phyloP scores from a whole-genome alignment of 2,888 invertebrate species.

The Thyatira batis region DNA sequence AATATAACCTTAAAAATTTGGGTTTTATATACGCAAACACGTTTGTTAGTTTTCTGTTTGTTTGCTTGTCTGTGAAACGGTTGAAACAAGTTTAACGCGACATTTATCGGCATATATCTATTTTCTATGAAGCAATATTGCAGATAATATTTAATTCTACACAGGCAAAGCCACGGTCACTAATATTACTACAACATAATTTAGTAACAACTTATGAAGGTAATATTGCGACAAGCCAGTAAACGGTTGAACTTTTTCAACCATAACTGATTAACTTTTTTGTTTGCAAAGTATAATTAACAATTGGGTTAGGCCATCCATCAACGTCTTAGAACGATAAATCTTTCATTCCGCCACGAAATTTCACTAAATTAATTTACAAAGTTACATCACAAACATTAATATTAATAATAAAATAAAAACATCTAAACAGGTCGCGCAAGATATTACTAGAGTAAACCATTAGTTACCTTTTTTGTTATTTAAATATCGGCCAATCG shows the following conservation, averaged over 20 bases:
- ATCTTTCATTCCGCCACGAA: conserved; percentile 28
- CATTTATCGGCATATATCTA: no score
- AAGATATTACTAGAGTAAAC: not conserved
- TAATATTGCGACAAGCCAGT: not conserved
- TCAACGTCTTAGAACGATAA: conserved; percentile 42
- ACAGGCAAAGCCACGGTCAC: not conserved
- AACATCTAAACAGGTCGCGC: conserved; percentile 1
- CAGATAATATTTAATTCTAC: no score
- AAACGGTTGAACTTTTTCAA: not conserved
- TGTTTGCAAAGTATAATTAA: conserved; percentile 28
- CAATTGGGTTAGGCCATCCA: conserved; percentile 25
- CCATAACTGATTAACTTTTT: conserved; percentile 4
- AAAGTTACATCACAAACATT: conserved; percentile 14
- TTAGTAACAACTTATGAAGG: no score
- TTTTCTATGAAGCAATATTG: no score
- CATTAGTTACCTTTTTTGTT: not conserved
- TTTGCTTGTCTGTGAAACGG: no score
- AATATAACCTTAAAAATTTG: no score
- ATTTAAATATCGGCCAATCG: not conserved
- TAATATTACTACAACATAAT: not conserved
- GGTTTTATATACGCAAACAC: no score
- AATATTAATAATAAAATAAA: not conserved
- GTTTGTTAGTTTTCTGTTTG: no score
- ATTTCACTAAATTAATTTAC: conserved; percentile 23
- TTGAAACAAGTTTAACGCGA: no score